Conservation (phyloP, 2,888 invertebrate species). For the Clitarchus hookeri region DNA sequence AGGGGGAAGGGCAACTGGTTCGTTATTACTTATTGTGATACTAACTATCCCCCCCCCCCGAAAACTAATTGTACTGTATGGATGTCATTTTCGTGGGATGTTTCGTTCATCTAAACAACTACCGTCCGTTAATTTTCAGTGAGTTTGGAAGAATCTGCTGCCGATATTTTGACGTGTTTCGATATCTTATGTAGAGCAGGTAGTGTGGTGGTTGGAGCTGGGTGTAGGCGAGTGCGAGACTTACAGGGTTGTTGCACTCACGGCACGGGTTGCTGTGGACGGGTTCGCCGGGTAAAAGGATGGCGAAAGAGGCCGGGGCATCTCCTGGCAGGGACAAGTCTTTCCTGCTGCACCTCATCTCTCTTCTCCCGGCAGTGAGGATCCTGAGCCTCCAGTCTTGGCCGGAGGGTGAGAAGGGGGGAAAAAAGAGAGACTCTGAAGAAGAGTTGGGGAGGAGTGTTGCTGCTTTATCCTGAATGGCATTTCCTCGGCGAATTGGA, state of each 20-base stretch:
- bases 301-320: background rate
- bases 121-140: too few species aligned
- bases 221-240: background rate
- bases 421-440: background rate
- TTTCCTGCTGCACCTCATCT: background rate
- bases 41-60: too few species aligned
- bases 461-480: conserved; percentile 14
- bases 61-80: too few species aligned
- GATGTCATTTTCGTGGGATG: too few species aligned
- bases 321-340: background rate
- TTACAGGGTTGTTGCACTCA: background rate
- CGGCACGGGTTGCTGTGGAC: background rate
- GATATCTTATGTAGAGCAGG: too few species aligned
- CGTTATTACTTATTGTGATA: too few species aligned
- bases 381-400: background rate
- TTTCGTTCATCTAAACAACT: too few species aligned
- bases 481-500: conserved; percentile 7
- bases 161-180: too few species aligned
- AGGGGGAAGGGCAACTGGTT: too few species aligned
- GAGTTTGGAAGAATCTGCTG: too few species aligned
- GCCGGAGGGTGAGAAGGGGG: background rate
- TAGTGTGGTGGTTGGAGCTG: too few species aligned
- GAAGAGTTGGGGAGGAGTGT: background rate
- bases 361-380: background rate
- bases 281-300: background rate